Evolutionary conservation across 1,140 invertebrate genomes (phyloP).

Genomic region (Triops longicaudatus): DNA sequence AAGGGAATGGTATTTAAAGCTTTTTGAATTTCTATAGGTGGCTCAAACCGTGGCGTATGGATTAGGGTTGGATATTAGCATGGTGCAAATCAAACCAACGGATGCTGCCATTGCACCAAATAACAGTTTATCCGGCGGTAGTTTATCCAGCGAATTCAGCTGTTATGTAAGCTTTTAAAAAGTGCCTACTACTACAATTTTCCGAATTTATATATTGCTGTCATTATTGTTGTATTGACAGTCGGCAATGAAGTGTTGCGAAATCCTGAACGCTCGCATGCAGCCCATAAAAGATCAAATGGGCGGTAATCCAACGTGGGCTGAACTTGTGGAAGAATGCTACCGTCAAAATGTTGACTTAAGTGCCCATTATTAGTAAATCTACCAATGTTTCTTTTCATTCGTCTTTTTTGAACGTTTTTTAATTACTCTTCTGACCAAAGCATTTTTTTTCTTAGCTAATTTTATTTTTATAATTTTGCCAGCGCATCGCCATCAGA

Average conservation of each 20-base stretch:
- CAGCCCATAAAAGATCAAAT: neutral
- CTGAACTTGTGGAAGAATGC: neutral
- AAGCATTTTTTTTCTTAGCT: too few relatives aligned
- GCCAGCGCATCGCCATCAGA: neutral
- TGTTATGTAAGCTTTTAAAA: constrained; percentile 22
- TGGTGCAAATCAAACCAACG: constrained; percentile 57
- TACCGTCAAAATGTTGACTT: constrained; percentile 4
- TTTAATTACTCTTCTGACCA: too few relatives aligned
- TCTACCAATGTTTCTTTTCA: too few relatives aligned
- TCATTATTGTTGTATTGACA: too few relatives aligned
- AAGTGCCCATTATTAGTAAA: constrained; percentile 13
- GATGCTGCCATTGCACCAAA: constrained; percentile 38
- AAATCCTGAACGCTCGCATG: neutral
- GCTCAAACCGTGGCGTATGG: constrained; percentile 66
- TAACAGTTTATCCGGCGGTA: constrained; percentile 13
- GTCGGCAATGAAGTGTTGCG: constrained; percentile 10
- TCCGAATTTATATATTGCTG: too few relatives aligned
- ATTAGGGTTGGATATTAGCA: constrained; percentile 59
- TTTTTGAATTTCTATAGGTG: constrained; percentile 43
- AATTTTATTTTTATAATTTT: too few relatives aligned
- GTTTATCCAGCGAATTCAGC: constrained; percentile 25
- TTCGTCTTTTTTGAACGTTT: too few relatives aligned
- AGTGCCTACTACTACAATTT: too few relatives aligned
- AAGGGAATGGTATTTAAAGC: neutral
- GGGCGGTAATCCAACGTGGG: neutral